A percentile compares a stretch with the other conserved stretches of the same genome.
phyloP scores from a whole-genome alignment of 2,113 vertebrate genomes.

The Myanophis thanlyinensis region DNA sequence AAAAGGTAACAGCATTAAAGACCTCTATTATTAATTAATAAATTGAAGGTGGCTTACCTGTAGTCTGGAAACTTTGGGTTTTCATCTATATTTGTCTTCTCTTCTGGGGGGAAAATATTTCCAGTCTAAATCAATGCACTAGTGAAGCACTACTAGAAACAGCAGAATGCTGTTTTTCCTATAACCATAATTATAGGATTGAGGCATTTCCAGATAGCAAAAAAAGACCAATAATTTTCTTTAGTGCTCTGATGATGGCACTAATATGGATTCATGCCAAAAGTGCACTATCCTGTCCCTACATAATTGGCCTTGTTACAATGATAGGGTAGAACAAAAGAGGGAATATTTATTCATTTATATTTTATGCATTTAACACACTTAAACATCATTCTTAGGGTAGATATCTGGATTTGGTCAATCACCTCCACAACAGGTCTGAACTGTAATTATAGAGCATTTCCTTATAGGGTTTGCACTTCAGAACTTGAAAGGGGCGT shows the following conservation, averaged over 20 bases:
- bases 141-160: slow-evolving; percentile 18
- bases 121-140: slow-evolving; percentile 22
- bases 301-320: neutral
- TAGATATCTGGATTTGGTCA: no score
- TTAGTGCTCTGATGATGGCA: neutral
- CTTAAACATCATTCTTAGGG: neutral
- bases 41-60: neutral
- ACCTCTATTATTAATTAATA: neutral
- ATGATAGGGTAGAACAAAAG: neutral
- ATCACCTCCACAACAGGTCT: neutral
- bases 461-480: neutral
- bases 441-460: neutral
- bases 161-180: slow-evolving; percentile 12
- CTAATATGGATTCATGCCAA: neutral
- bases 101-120: slow-evolving; percentile 30
- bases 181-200: slow-evolving; percentile 20
- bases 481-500: neutral
- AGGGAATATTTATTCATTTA: neutral
- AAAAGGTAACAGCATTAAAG: neutral
- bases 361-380: neutral
- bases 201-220: neutral
- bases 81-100: slow-evolving; percentile 26
- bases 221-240: neutral
- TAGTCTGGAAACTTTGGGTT: neutral
- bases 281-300: neutral